Conservation (phyloP, 1,140 invertebrate species). For the Diorhabda carinulata region DNA sequence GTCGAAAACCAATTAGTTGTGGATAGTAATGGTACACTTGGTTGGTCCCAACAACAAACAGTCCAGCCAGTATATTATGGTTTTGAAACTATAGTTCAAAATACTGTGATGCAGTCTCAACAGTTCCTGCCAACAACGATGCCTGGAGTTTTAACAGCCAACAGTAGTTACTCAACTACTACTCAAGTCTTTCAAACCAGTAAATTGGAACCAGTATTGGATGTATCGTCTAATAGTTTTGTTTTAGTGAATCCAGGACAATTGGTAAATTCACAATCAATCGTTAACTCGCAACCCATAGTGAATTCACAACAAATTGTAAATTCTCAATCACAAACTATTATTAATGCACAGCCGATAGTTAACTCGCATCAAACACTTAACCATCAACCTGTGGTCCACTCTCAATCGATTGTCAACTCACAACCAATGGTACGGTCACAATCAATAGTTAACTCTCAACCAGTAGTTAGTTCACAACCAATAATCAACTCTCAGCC, state of each 20-base stretch:
- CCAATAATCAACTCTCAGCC: slow-evolving; percentile 15
- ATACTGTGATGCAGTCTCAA: slow-evolving; percentile 79
- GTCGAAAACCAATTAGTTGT: slow-evolving; percentile 41
- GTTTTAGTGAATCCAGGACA: slow-evolving; percentile 60
- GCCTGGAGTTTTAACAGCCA: slow-evolving; percentile 69
- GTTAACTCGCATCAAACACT: slow-evolving; percentile 19
- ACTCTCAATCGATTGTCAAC: slow-evolving; percentile 13
- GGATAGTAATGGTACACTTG: slow-evolving; percentile 43
- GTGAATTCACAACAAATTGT: slow-evolving; percentile 16
- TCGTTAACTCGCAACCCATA: slow-evolving; percentile 24
- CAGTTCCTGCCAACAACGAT: slow-evolving; percentile 74
- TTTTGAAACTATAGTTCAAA: slow-evolving; percentile 78
- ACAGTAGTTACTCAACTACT: slow-evolving; percentile 74
- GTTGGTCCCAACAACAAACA: slow-evolving; percentile 41
- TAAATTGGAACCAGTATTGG: slow-evolving; percentile 74
- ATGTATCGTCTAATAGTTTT: slow-evolving; percentile 62
- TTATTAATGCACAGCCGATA: slow-evolving; percentile 22
- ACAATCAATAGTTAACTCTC: slow-evolving; percentile 38
- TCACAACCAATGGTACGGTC: slow-evolving; percentile 54
- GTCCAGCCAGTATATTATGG: slow-evolving; percentile 73
- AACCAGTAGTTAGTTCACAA: slow-evolving; percentile 25
- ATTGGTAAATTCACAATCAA: slow-evolving; percentile 38
- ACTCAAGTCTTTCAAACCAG: slow-evolving; percentile 79
- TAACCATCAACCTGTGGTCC: background rate
- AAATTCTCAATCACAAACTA: slow-evolving; percentile 12